Percentiles rank a stretch among this genome's conserved stretches.
These are phyloP conservation scores for Dasypolia templi DNA, from an alignment of 2,888 invertebrate genomes.

Conservation along the genomic window DNA sequence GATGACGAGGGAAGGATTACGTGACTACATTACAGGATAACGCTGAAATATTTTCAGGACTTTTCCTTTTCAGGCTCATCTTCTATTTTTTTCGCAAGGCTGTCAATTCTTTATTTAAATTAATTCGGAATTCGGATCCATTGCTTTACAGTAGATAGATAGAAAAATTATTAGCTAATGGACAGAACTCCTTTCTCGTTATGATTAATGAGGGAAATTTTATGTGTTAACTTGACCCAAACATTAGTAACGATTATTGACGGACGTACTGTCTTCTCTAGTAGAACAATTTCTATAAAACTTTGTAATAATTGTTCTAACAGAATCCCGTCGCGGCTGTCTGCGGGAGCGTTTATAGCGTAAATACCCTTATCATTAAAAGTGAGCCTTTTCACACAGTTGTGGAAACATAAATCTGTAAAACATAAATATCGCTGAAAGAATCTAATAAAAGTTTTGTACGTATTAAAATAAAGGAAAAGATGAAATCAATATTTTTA, in stretches of 20 bases:
- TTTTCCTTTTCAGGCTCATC: constrained; percentile 34
- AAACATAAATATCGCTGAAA: constrained; percentile 59
- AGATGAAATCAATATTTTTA: constrained; percentile 89
- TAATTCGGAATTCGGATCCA: constrained; percentile 28
- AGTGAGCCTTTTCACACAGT: constrained; percentile 62
- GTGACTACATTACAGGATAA: constrained; percentile 82
- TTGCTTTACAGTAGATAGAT: not conserved
- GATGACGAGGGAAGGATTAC: constrained; percentile 86
- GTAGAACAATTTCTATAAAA: not conserved
- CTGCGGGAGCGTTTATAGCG: not conserved
- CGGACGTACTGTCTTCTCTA: not conserved
- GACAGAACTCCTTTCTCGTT: not conserved
- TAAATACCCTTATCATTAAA: constrained; percentile 32
- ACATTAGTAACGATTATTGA: constrained; percentile 6
- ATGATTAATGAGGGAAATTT: constrained; percentile 5
- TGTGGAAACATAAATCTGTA: constrained; percentile 59
- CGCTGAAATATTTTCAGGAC: constrained; percentile 69
- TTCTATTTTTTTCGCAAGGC: constrained; percentile 37
- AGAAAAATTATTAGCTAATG: constrained; percentile 20
- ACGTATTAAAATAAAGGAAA: constrained; percentile 77
- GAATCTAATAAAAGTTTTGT: constrained; percentile 66
- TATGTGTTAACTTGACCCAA: constrained; percentile 4
- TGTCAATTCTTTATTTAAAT: constrained; percentile 33
- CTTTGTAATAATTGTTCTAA: not conserved
- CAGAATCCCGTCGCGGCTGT: not conserved